Base-by-base conservation (phyloP, 1,140 invertebrate species). In the Hyposmocoma kahamanoa region DNA sequence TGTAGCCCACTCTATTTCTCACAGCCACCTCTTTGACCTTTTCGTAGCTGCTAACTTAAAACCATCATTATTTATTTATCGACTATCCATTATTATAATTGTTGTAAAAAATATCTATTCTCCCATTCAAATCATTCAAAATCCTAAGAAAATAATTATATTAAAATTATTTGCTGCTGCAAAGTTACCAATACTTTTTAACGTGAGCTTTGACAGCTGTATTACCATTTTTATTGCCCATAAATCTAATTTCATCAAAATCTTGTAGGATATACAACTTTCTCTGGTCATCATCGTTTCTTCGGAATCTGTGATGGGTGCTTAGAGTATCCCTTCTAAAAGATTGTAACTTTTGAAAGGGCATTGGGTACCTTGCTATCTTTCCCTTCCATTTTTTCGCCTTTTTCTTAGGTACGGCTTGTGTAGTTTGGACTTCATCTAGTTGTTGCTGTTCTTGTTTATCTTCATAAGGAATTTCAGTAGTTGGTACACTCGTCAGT, bases 181-280 rank as follows among this genome's bases (percentile, higher is more conserved):
- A 9, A 28, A 18, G 5, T 26, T 60, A 79, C 77, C 78, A 84
- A 60, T 77, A 62, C 3, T 70, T 71, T 42, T 75, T 55, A 20
- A 75, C 52, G 48, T 79, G 72, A 15, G 72, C 56, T 9, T 64
- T 68, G 0, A 81, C 62, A 18, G 74, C 50, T 34, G 72, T 47
- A 17, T 67, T 53, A 53, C 76, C 74, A n/a, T 77, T 67, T 42
- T 66, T 62, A 3, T 54, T 45, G 5, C 53, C 55, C 9, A 82
- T 22, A 50, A 82, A 80, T 30, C 81, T 56, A 0, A 82, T 59
- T 52, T 79, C 75, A 50, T 84, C 75, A 15, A 84, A 66, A 55
- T 82, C 76, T 41, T 75, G 71, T 3, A 82, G 26, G 41, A 84
- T 72, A 41, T 58, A 69, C 0, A 75, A 10, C 9, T 65, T 34